Evolutionary conservation across 2,113 vertebrate genomes (phyloP).

Genomic region (Proteles cristata): DNA sequence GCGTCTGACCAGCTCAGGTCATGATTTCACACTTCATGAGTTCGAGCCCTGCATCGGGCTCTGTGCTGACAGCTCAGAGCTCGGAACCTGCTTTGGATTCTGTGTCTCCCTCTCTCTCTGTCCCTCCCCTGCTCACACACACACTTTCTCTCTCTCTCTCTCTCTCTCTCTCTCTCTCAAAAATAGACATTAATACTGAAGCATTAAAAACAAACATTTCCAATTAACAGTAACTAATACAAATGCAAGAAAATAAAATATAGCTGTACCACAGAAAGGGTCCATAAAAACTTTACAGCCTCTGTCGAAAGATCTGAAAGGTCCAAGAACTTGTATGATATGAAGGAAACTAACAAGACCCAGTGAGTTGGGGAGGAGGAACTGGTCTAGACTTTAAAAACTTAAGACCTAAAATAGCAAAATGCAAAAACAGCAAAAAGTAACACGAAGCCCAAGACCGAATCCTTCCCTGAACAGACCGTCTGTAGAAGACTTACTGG

Average conservation of each 20-base stretch:
- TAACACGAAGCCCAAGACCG: neutral
- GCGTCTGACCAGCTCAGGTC: too few species aligned
- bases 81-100: too few species aligned
- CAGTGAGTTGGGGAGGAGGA: neutral
- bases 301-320: neutral
- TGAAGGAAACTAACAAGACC: neutral
- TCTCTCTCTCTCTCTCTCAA: too few species aligned
- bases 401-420: neutral
- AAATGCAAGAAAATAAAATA: neutral
- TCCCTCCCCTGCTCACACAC: too few species aligned
- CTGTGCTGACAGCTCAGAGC: too few species aligned
- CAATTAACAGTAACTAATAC: neutral
- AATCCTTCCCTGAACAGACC: neutral
- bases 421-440: neutral
- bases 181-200: neutral
- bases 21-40: too few species aligned
- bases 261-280: neutral
- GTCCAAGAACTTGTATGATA: neutral
- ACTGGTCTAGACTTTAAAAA: neutral
- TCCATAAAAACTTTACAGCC: neutral
- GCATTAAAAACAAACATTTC: neutral
- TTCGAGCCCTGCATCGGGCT: too few species aligned
- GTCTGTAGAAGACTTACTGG: neutral
- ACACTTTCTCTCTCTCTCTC: too few species aligned
- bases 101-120: too few species aligned